Conservation (phyloP, 1,140 invertebrate species). For the Drosophila albomicans region DNA sequence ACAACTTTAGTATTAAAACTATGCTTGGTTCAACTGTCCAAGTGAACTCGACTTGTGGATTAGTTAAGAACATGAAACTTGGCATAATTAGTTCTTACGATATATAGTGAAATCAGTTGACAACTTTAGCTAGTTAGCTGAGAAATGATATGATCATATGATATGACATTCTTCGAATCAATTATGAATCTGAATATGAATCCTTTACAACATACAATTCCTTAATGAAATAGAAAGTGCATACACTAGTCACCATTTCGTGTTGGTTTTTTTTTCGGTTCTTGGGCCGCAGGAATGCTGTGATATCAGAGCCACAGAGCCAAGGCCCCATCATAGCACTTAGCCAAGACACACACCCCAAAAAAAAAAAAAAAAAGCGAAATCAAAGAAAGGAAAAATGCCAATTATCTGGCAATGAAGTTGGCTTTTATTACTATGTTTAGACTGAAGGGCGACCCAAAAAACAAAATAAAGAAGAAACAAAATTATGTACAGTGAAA, state of each 20-base stretch:
- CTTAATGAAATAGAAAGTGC: background rate
- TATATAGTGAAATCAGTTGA: too few relatives aligned
- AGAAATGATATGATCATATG: too few relatives aligned
- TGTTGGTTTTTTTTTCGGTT: too few relatives aligned
- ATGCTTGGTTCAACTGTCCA: too few relatives aligned
- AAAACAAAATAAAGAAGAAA: slow-evolving; percentile 1
- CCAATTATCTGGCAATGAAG: slow-evolving; percentile 63
- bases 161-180: too few relatives aligned
- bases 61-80: too few relatives aligned
- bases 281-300: slow-evolving; percentile 15
- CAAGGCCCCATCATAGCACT: slow-evolving; percentile 26
- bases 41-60: too few relatives aligned
- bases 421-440: slow-evolving; percentile 70
- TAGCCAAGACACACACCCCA: slow-evolving; percentile 65
- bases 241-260: background rate
- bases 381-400: slow-evolving; percentile 2
- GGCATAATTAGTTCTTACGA: too few relatives aligned
- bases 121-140: too few relatives aligned
- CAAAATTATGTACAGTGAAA: slow-evolving; percentile 13
- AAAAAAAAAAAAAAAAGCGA: slow-evolving; percentile 21
- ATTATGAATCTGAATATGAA: too few relatives aligned
- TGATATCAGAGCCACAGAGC: slow-evolving; percentile 17
- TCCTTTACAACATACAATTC: too few relatives aligned
- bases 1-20: too few relatives aligned
- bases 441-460: slow-evolving; percentile 61